These are phyloP conservation scores for Aphis craccivora DNA, from an alignment of 1,140 invertebrate species.

Conservation along the genomic window DNA sequence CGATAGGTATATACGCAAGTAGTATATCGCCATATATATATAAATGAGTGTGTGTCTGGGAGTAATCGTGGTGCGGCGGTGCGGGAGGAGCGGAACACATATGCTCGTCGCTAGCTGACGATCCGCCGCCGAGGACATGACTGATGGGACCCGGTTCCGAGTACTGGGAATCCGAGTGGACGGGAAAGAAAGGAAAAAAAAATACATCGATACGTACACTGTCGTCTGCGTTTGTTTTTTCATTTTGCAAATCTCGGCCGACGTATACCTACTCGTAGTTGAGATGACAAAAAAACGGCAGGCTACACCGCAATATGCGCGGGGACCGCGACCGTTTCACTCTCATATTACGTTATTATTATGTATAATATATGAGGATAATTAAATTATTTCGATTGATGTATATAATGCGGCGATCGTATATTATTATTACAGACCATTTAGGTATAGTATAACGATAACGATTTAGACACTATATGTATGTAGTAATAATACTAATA, in stretches of 20 bases:
- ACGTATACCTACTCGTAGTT: background rate
- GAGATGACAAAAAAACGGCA: background rate
- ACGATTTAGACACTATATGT: background rate
- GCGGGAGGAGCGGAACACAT: conserved; percentile 37
- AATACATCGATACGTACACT: background rate
- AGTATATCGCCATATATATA: background rate
- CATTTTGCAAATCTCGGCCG: conserved; percentile 19
- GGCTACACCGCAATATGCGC: background rate
- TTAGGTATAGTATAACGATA: background rate
- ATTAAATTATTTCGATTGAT: conserved; percentile 34
- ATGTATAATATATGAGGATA: background rate
- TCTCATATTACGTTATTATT: background rate
- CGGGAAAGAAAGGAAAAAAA: background rate
- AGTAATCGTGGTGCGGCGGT: background rate
- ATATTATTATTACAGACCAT: too few species aligned
- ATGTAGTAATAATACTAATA: background rate
- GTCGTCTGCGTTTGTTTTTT: conserved; percentile 27
- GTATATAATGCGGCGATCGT: background rate
- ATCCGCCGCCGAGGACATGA: conserved; percentile 53
- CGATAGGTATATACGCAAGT: background rate
- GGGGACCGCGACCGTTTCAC: conserved; percentile 16
- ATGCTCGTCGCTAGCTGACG: conserved; percentile 51
- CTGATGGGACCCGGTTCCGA: conserved; percentile 56
- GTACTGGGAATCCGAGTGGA: conserved; percentile 46
- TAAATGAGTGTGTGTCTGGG: background rate